Evolutionary conservation across 2,113 vertebrate genomes (phyloP), one percentile per base, ranked within the genome.

Genomic region (Heloderma charlesbogerti): DNA sequence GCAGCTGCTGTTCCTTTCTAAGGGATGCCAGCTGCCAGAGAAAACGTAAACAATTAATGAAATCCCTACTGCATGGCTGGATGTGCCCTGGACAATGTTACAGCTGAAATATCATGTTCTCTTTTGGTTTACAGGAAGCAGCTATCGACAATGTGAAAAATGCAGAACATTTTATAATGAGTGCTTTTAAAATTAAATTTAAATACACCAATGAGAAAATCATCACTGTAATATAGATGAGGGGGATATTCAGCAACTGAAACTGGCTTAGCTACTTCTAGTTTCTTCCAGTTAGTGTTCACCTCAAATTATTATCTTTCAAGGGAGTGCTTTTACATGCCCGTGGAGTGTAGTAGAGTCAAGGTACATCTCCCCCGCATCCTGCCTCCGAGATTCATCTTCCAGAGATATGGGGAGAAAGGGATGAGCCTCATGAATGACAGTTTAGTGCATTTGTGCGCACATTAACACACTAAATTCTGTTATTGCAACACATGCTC

Each of bases 51-150:
- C 57, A 79, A 63, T 48, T 63, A 63, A 75, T 60, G 25, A 72
- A n/a, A 40, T 93, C 81, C 71, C 40, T 84, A n/a, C 15, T 88
- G 74, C 57, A 45, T 80, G 57, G 60, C 18, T 88, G 78, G 85
- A 82, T 0, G 0, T 22, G 3, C 31, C 85, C 69, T 92, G 85
- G 87, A 91, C 27, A 92, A 86, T 20, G 25, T 63, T 88, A 10
- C 5, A 63, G 25, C 18, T 71, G 43, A 94, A 92, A 92, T 84
- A 31, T 84, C 67, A 43, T 87, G 34, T 48, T 87, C 6, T 86
- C 63, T 37, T 34, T n/a, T 66, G 5, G 37, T 31, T 63, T 66
- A 40, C 37, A 43, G 37, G n/a, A 63, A 66, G 37, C n/a, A 43
- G 60, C 22, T 15, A 66, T 67, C 12, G 2, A 6, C 16, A 45